phyloP scores from a whole-genome alignment of 2,113 vertebrate genomes.

The zebrafish (Danio rerio) region DNA sequence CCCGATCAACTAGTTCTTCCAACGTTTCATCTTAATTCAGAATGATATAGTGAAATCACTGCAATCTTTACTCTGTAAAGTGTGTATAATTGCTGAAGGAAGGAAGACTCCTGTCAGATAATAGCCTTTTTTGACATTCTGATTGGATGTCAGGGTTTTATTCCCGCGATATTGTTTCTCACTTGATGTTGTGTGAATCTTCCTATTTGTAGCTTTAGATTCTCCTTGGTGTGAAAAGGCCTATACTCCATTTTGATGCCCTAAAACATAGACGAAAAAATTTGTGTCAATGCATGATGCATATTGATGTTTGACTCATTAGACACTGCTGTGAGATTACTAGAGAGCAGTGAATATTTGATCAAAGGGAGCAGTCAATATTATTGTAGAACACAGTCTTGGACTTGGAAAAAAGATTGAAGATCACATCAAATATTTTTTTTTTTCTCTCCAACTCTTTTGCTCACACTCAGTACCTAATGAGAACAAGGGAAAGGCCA shows the following conservation, averaged over 20 bases:
- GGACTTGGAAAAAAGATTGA: not conserved
- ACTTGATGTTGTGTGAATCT: too few species aligned
- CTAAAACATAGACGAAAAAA: not conserved
- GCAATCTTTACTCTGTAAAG: too few species aligned
- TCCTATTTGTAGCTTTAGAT: not conserved
- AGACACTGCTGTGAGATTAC: not conserved
- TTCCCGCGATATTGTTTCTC: too few species aligned
- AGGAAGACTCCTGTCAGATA: too few species aligned
- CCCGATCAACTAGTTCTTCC: too few species aligned
- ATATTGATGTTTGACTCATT: constrained; percentile 1
- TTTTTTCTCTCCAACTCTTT: not conserved
- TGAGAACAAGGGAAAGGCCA: not conserved
- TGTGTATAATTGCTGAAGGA: too few species aligned
- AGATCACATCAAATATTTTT: not conserved
- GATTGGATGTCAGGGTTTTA: too few species aligned
- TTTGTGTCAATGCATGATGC: not conserved
- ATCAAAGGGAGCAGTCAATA: constrained; percentile 12
- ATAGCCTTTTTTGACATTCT: too few species aligned
- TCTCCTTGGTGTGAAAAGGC: not conserved
- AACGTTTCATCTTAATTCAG: too few species aligned
- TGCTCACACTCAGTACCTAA: constrained; percentile 8
- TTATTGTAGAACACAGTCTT: constrained; percentile 1
- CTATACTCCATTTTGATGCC: not conserved
- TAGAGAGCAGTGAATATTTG: constrained; percentile 9
- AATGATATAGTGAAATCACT: too few species aligned